Evolutionary conservation across 2,797 vertebrate genomes (phyloP), one percentile per base, ranked within the genome.

Genomic region (Hemitrygon akajei): DNA sequence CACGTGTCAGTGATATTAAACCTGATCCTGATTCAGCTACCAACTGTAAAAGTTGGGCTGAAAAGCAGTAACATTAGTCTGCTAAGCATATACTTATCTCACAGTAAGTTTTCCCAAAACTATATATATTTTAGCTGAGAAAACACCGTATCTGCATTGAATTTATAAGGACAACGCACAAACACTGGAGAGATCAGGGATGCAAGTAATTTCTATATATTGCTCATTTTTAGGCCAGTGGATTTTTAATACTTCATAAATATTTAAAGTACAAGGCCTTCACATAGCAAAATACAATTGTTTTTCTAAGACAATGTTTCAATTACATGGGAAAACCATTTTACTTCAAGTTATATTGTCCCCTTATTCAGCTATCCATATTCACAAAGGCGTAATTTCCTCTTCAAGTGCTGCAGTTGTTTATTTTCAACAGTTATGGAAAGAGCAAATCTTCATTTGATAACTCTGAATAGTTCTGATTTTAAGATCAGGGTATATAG

Each of bases 391-490:
- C 75, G 4, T 27, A 92, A 92, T 47, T 92, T 69, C 37, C 69
- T 47, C 69, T 73, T 47, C 7, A n/a, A 66, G 66, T 63, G 37
- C 71, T 75, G 12, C 10, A 27, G 71, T 22, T 40, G 34, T 75
- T 92, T 25, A 75, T 92, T 92, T 75, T 47, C 71, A 75, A 40
- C 75, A 92, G 86, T 66, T 66, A 66, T 66, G 7, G 69, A 92
- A 91, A 75, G 40, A 75, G 14, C 91, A 75, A 75, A 92, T 92
- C 40, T 92, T 47, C 40, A 92, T 73, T 75, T 56, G 71, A 92
- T 27, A 16, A 75, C 91, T 92, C 69, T 16, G 12, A 73, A 92
- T 40, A 73, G 71, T 75, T 92, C 47, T 25, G 34, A 92, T 92
- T 92, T 92, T 75, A 75, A 92, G 69, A 56, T 75, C 69, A 92